Base-by-base conservation (phyloP, 2,113 vertebrate species). In the Ictidomys tridecemlineatus region DNA sequence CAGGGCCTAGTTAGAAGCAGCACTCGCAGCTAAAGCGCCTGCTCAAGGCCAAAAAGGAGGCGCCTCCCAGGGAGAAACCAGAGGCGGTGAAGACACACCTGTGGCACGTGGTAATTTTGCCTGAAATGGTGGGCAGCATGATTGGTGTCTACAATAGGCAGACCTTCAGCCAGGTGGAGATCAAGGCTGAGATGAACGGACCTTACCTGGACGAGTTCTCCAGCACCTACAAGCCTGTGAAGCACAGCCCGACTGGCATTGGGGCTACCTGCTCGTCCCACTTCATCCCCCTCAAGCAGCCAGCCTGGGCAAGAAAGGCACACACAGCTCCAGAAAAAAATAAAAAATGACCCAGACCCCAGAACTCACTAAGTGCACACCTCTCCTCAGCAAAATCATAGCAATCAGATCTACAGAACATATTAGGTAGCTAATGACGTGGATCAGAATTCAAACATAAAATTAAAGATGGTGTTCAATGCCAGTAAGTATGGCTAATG, bases 81-180 rank as follows among this genome's bases (percentile, higher is more conserved):
- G 56, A 20, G 56, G 17, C 7, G 17, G 6, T 58, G 56, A 20
- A 58, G 18, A 58, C 56, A 20, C 99, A 99, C 78, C 96, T 99
- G 98, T 98, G 99, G 1, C 99, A 99, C 98, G 99, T 99, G 99
- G 99, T 99, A 98, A 99, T 99, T 92, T 99, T 99, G 92, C 99
- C 99, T 0, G 99, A 99, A 98, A 99, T 99, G 99, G 99, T 99
- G 77, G 99, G 99, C 93, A 99, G 99, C 98, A 99, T 99, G 99
- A 99, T 99, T 2, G 99, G 99, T 0, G 99, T 99, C 42, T 99
- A 99, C 99, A 99, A 99, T 0, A 99, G 99, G 98, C 99, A 99
- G 97, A 99, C 99, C 94, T 99, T 99, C 99, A 99, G 99, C 98
- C 99, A 99, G 99, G 99, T 99, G 99, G 99, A 99, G 96, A 99